Conservation (phyloP, 2,797 vertebrate genomes). For the Monodelphis domestica region DNA sequence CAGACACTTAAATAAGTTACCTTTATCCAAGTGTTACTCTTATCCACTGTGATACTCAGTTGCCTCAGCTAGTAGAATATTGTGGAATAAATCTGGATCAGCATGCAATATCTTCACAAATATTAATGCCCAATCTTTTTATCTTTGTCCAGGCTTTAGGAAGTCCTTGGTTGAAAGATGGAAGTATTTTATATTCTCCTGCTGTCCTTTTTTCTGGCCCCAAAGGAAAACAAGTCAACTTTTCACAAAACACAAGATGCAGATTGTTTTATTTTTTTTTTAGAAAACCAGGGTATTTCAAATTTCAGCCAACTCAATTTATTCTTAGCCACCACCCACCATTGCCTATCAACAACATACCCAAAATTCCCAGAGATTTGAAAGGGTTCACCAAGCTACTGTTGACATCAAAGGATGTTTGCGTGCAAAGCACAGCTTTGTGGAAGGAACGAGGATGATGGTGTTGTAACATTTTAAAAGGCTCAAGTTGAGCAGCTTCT, state of each 20-base stretch:
- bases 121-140: slow-evolving; percentile 51
- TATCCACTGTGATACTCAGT: background rate
- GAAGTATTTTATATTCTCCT: slow-evolving; percentile 68
- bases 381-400: slow-evolving; percentile 53
- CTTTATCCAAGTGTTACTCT: background rate
- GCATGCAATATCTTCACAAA: slow-evolving; percentile 47
- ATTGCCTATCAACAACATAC: slow-evolving; percentile 32
- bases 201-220: slow-evolving; percentile 46
- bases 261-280: no score
- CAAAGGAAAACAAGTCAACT: slow-evolving; percentile 59
- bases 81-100: slow-evolving; percentile 40
- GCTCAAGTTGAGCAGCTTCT: slow-evolving; percentile 63
- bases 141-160: slow-evolving; percentile 44
- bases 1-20: no score
- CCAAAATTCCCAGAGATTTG: slow-evolving; percentile 57
- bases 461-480: slow-evolving; percentile 76
- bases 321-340: slow-evolving; percentile 17
- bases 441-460: slow-evolving; percentile 44
- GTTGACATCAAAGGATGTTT: slow-evolving; percentile 72
- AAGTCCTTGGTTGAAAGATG: slow-evolving; percentile 42
- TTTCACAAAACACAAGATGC: slow-evolving; percentile 23
- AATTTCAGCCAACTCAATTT: slow-evolving; percentile 40
- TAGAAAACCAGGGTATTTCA: slow-evolving; percentile 57
- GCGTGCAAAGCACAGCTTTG: slow-evolving; percentile 62
- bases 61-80: background rate